Evolutionary conservation across 2,888 invertebrate species (phyloP), one percentile per base, ranked within the genome.

Genomic region (Dexiosoma caninum): DNA sequence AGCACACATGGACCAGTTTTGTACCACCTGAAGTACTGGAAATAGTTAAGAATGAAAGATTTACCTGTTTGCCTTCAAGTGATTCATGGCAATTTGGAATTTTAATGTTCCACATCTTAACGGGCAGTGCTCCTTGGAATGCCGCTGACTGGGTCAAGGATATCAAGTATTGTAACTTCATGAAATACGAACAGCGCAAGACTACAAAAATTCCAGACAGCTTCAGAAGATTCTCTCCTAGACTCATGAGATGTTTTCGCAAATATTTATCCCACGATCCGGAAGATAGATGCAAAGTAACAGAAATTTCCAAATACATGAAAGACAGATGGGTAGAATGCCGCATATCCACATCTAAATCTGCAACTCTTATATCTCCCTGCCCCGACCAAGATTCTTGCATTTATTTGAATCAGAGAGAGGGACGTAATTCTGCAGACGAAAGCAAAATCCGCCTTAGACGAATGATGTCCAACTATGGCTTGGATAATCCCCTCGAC

Each of bases 21-120:
- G 89, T 92, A 81, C 92, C 93, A 0, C 93, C 93, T 0, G 93
- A 93, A 86, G 91, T 93, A 16, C 89, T 92, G 85, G 93, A 93
- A 83, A 91, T 92, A 42, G 91, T 93, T 4, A 91, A 91, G 82
- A 92, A 93, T 84, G 93, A 93, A 85, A 90, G 92, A 83, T 94
- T 95, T 85, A 92, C 92, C 46, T 94, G 95, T 83, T 92, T 93
- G 84, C 91, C 92, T 6, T 91, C 92, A 55, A 92, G 93, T 14
- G 95, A 96, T 86, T 93, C 94, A 35, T 96, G 95, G 95, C 95
- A 95, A 83, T 92, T 95, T 83, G 95, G 94, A 5, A 93, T 96
- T 82, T 86, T 90, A 42, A 81, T 90, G 78, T 90, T 88, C 74
- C 88, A 89, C 74, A 88, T 90, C 53, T 89, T 95, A 59, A 94